Evolutionary conservation across 2,888 invertebrate genomes (phyloP).

Genomic region (Drosophila multiciliata): DNA sequence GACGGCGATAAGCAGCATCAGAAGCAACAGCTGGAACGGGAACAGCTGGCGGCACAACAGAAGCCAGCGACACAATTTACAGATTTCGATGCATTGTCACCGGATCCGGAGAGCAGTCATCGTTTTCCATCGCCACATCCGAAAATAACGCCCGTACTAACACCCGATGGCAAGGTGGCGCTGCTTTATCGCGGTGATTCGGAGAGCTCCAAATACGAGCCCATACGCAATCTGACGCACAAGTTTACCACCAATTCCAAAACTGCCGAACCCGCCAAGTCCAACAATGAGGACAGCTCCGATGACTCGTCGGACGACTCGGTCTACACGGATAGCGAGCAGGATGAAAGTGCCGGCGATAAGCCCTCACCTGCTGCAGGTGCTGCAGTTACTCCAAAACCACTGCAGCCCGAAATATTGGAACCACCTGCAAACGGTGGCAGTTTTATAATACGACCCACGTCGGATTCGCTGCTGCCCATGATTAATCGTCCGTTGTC

Average conservation of each 20-base stretch:
- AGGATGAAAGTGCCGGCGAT: slow-evolving; percentile 53
- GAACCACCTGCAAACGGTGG: slow-evolving; percentile 68
- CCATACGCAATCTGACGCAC: slow-evolving; percentile 84
- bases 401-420: slow-evolving; percentile 54
- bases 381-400: slow-evolving; percentile 47
- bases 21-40: slow-evolving; percentile 74
- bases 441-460: slow-evolving; percentile 79
- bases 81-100: slow-evolving; percentile 84
- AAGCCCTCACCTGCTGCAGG: slow-evolving; percentile 36
- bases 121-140: slow-evolving; percentile 84
- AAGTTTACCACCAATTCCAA: slow-evolving; percentile 77
- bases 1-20: slow-evolving; percentile 37
- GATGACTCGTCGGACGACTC: slow-evolving; percentile 77
- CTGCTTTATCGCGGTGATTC: slow-evolving; percentile 85
- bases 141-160: slow-evolving; percentile 85
- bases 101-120: slow-evolving; percentile 85
- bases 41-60: slow-evolving; percentile 69
- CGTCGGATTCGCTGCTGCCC: slow-evolving; percentile 83
- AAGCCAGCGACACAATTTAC: slow-evolving; percentile 79
- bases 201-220: slow-evolving; percentile 85
- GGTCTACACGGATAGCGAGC: slow-evolving; percentile 66
- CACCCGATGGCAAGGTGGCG: slow-evolving; percentile 86
- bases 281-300: slow-evolving; percentile 32
- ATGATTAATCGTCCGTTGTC: slow-evolving; percentile 85
- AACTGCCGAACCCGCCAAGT: slow-evolving; percentile 46